Evolutionary conservation across 1,140 invertebrate genomes (phyloP), one percentile per base, ranked within the genome.

Genomic region (Ephestia elutella): DNA sequence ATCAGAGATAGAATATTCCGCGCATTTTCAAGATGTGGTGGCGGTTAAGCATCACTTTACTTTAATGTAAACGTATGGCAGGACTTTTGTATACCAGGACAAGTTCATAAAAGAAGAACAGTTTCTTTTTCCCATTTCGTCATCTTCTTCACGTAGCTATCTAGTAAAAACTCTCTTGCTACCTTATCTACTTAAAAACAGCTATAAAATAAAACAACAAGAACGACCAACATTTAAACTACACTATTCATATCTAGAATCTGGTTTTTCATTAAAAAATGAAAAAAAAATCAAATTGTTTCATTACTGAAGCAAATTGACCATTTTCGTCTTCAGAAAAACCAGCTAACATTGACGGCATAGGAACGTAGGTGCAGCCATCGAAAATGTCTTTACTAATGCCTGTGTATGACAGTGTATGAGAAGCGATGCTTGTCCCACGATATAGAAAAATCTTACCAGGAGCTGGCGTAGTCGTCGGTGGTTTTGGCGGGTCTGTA

Each of bases 401-500:
- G 49, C 20, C 17, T 11, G 11, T 62, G 55, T 50, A 21, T 56
- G 60, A 50, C 15, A 15, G 13, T 60, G 30, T 57, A 28, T 61
- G 53, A 32, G 2, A 57, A 35, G 30, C 30, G 11, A 32, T 32
- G 30, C 50, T 57, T 48, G 62, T 60, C 32, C 60, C 58, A 57
- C 59, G 57, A 62, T 56, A 62, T 64, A 66, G 54, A 57, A 65
- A 70, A 64, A 56, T 81, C 80, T 87, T 85, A 87, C 84, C 84
- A 49, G 84, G 78, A 19, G 80, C 63, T 32, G 73, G 71, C n/a
- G 84, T 82, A 0, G 82, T 79, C 9, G 80, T 77, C 9, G 74
- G 68, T 9, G 78, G 75, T 66, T 70, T 75, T 53, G 84, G 80
- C n/a, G 82, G 73, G 11, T 84, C 78, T 10, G 84, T 86, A 55